Percentiles rank a stretch among this genome's conserved stretches.
Evolutionary conservation across 2,888 invertebrate genomes (phyloP).

Genomic region (Ptychoptera contaminata): DNA sequence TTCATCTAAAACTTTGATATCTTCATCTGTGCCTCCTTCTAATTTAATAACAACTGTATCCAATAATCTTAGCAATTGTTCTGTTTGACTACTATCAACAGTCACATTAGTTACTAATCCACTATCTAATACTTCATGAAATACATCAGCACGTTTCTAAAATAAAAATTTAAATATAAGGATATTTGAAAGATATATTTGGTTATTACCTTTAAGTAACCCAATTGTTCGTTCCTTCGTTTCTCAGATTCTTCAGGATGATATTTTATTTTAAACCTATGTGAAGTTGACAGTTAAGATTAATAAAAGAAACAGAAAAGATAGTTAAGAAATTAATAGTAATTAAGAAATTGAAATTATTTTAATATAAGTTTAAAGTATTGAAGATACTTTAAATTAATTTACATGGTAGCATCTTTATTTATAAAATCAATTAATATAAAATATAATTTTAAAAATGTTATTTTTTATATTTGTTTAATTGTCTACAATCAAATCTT

Average conservation of each 20-base stretch:
- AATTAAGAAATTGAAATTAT: not conserved
- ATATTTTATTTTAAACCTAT: slow-evolving; percentile 97
- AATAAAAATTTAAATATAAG: slow-evolving; percentile 13
- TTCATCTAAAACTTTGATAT: slow-evolving; percentile 70
- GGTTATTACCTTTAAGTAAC: slow-evolving; percentile 70
- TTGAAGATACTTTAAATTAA: not conserved
- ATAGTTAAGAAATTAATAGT: not conserved
- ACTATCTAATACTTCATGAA: slow-evolving; percentile 63
- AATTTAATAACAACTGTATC: slow-evolving; percentile 94
- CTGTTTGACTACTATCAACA: slow-evolving; percentile 74
- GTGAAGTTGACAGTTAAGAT: no score
- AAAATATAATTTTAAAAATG: not conserved
- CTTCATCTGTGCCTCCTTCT: slow-evolving; percentile 84
- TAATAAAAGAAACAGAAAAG: not conserved
- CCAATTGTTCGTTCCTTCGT: slow-evolving; percentile 71
- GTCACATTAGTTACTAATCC: slow-evolving; percentile 60
- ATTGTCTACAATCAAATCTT: slow-evolving; percentile 20
- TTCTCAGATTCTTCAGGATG: slow-evolving; percentile 93
- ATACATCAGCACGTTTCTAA: slow-evolving; percentile 76
- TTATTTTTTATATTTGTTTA: slow-evolving; percentile 2
- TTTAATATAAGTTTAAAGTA: not conserved
- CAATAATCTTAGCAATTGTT: slow-evolving; percentile 67
- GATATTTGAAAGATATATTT: no score
- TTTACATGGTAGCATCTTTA: not conserved
- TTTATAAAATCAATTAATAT: not conserved